Evolutionary conservation across 2,888 invertebrate species (phyloP), one percentile per base, ranked within the genome.

Genomic region (Abrostola tripartita): DNA sequence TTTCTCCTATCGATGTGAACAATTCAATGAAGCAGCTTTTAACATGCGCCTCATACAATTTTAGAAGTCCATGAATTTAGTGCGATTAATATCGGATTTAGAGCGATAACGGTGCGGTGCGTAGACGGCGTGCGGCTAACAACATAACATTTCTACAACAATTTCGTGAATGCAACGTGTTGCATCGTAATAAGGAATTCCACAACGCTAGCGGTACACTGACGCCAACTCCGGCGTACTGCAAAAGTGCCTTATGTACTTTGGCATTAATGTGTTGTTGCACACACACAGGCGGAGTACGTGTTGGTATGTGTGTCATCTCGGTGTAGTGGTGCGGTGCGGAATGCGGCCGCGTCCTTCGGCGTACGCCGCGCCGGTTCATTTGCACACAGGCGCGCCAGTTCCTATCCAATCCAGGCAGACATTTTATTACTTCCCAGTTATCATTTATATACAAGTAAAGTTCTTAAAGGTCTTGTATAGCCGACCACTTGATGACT

Each of bases 321-420:
- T 88, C 85, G 85, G 76, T 90, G 91, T 89, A 84, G 86, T 89
- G 84, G 91, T 89, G 90, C 83, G 88, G 85, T 79, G 83, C 79
- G 94, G 94, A 94, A 94, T 94, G 94, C 93, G 94, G 93, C 89
- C 93, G 89, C 93, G 94, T 94, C 94, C 94, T 94, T 94, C 93
- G 92, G 83, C 89, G 89, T 90, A 90, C 91, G 88, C 84, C 86
- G 86, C 87, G 86, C 84, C 89, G 89, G 88, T 90, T 92, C 92
- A 92, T 92, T 93, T 92, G 93, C 94, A 92, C 92, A 92, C 90
- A 90, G 88, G 83, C 91, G 84, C 83, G 87, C 86, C 83, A 80
- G 84, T 85, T 86, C 83, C 85, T 82, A 86, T 84, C 85, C 88
- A 87, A 88, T 83, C 82, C 83, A 76, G 79, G 69, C 86, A 85